Evolutionary conservation across 2,888 invertebrate species (phyloP).

Genomic region (Ditylenchus weischeri): DNA sequence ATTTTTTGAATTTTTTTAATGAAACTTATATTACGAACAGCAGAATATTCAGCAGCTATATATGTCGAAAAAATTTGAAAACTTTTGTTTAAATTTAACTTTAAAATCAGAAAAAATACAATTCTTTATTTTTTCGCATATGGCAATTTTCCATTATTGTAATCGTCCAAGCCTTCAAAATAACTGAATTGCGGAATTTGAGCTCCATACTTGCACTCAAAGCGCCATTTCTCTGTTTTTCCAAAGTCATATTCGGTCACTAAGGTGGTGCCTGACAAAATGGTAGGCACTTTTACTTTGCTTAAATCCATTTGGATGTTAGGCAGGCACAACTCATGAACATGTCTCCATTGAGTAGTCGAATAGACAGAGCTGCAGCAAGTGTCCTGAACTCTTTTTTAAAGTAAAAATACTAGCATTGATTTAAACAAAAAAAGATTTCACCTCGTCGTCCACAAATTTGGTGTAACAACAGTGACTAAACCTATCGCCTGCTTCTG

Average conservation of each 20-base stretch:
- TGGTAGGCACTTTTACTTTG: constrained; percentile 31
- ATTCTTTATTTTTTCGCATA: constrained; percentile 5
- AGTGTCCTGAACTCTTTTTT: constrained; percentile 39
- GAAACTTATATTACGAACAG: too few relatives aligned
- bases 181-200: constrained; percentile 36
- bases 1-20: too few relatives aligned
- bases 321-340: constrained; percentile 57
- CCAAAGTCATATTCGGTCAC: constrained; percentile 37
- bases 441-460: constrained; percentile 48
- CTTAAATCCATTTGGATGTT: constrained; percentile 43
- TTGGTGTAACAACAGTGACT: constrained; percentile 52
- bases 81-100: too few relatives aligned
- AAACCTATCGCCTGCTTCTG: constrained; percentile 47
- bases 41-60: too few relatives aligned
- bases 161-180: constrained; percentile 27
- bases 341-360: constrained; percentile 47
- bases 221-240: constrained; percentile 42
- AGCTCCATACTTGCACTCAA: constrained; percentile 38
- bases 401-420: too few relatives aligned
- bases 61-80: too few relatives aligned
- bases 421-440: not conserved
- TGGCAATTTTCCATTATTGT: constrained; percentile 6
- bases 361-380: constrained; percentile 52
- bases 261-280: constrained; percentile 28
- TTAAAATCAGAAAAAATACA: too few relatives aligned